phyloP scores from a whole-genome alignment of 2,113 vertebrate species.

The Himantopus leucocephalus region DNA sequence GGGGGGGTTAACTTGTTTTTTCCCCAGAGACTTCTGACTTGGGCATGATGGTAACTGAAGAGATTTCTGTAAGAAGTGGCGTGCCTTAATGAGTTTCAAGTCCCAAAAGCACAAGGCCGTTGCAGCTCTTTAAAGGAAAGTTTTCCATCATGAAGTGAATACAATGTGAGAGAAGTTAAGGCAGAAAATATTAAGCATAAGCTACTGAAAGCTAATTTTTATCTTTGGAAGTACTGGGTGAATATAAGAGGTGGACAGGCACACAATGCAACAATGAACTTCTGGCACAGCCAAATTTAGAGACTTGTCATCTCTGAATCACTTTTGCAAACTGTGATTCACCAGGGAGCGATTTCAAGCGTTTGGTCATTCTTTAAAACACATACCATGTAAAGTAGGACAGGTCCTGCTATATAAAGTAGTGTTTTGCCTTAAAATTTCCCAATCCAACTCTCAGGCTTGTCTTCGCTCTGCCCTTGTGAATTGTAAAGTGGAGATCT shows the following conservation, averaged over 20 bases:
- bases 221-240: not conserved
- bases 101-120: not conserved
- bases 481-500: not conserved
- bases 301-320: not conserved
- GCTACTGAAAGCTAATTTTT: not conserved
- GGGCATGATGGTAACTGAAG: not conserved
- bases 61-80: not conserved
- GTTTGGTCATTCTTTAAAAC: not conserved
- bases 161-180: not conserved
- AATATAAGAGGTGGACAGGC: accelerated
- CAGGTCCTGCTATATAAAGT: not conserved
- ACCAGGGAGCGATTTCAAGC: not conserved
- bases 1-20: not conserved
- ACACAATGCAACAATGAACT: not conserved
- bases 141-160: not conserved
- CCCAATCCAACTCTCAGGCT: not conserved
- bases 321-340: not conserved
- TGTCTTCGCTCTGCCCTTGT: not conserved
- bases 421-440: not conserved
- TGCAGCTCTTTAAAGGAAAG: not conserved
- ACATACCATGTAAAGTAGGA: accelerated
- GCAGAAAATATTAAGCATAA: not conserved
- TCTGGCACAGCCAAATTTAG: not conserved
- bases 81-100: not conserved
- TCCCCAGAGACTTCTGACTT: not conserved